Evolutionary conservation across 2,797 vertebrate species (phyloP).

Genomic region (Rhinella marina): DNA sequence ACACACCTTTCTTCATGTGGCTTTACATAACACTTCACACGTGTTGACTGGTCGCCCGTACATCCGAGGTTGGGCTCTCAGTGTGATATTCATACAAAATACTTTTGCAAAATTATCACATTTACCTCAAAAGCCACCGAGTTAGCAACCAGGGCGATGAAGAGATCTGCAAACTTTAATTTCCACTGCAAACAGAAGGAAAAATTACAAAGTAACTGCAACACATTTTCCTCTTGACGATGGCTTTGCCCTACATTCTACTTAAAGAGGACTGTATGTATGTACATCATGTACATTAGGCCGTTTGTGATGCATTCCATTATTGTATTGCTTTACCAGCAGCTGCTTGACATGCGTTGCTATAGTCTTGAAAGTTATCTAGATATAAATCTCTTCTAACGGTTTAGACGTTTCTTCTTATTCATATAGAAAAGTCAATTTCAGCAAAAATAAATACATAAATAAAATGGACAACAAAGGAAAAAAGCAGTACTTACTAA

Average conservation of each 20-base stretch:
- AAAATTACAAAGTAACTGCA: background rate
- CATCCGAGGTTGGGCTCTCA: background rate
- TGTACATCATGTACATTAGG: background rate
- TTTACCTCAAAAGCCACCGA: slow-evolving; percentile 47
- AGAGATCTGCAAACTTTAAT: slow-evolving; percentile 9
- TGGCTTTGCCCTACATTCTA: slow-evolving; percentile 35
- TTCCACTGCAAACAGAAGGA: slow-evolving; percentile 35
- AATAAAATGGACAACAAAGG: no score
- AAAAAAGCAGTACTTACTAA: no score
- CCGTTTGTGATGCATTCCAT: background rate
- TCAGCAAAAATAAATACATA: no score
- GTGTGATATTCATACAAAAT: background rate
- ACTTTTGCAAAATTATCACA: slow-evolving; percentile 10
- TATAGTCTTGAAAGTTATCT: background rate
- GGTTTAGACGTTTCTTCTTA: no score
- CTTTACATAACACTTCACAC: background rate
- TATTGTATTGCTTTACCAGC: background rate
- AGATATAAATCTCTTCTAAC: background rate
- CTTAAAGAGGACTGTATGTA: background rate
- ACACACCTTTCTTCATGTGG: slow-evolving; percentile 35
- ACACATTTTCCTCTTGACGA: slow-evolving; percentile 17
- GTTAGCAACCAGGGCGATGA: background rate
- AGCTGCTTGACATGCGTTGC: background rate
- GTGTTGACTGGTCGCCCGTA: background rate
- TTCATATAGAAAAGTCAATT: no score